Base-by-base conservation (phyloP, 2,888 invertebrate species). In the Acronicta aceris region DNA sequence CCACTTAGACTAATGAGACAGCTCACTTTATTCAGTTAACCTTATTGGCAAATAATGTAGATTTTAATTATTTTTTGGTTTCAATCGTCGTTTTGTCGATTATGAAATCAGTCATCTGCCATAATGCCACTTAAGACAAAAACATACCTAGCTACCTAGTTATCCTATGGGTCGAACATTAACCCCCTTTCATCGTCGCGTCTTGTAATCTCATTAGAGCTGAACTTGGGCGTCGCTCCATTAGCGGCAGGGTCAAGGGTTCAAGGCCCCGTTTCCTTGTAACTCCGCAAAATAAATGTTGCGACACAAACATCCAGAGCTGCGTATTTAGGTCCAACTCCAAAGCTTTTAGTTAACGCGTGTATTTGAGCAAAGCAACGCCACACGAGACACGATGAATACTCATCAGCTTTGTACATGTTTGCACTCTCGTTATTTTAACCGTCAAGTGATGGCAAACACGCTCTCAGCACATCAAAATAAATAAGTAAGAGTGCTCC, bases 321-420 rank as follows among this genome's bases (percentile, higher is more conserved):
- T 27, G 43, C 47, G 64, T 13, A 41, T 43, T 52, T 53, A 16
- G 49, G 46, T 51, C 38, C 25, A 45, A 51, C 54, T 69, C 38
- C 41, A 33, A 61, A 69, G 74, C 74, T 69, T 74, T 69, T 70
- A 69, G 71, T 48, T 52, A 74, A 46, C 41, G 45, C 41, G 54
- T 74, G 69, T 61, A 49, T 61, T 69, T 69, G 62, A 74, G 49
- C 47, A 54, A 27, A 25, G 45, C 41, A 54, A 27, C 30, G 45
- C 41, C 33, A 47, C 55, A 74, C 62, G 69, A 74, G 43, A 25
- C 42, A 45, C 4, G 45, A 52, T 50, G 68, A 61, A 55, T 74
- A 52, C 55, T 74, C 48, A 52, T 49, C 52, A 46, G 68, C 52
- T 52, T 55, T 42, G 41, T 61, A 54, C 68, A 73, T 50, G 68